Evolutionary conservation across 2,888 invertebrate species (phyloP).

Genomic region (Drosophila prolongata): DNA sequence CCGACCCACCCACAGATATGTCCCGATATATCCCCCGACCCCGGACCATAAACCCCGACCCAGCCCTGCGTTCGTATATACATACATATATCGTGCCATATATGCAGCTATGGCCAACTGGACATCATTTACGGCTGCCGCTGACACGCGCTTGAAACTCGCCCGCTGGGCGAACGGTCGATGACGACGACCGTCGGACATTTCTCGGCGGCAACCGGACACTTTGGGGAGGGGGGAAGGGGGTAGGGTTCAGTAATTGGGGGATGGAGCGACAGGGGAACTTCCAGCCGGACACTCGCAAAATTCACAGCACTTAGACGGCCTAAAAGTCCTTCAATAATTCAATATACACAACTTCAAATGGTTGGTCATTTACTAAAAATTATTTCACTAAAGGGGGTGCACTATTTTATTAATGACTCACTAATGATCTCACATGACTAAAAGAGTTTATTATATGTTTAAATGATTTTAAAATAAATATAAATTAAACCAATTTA

Average conservation of each 20-base stretch:
- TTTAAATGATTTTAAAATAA: too few relatives aligned
- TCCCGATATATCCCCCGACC: conserved; percentile 8
- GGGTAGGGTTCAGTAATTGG: too few relatives aligned
- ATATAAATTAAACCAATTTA: too few relatives aligned
- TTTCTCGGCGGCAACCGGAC: conserved; percentile 50
- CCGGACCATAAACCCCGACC: conserved; percentile 1
- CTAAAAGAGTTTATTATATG: too few relatives aligned
- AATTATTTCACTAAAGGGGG: too few relatives aligned
- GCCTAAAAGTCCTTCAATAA: too few relatives aligned
- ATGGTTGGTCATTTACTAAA: too few relatives aligned
- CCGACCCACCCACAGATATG: conserved; percentile 48
- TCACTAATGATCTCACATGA: too few relatives aligned
- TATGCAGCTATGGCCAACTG: conserved; percentile 47
- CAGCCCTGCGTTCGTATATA: conserved; percentile 4
- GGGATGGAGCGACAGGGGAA: conserved; percentile 1
- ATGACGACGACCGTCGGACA: conserved; percentile 43
- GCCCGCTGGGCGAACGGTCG: conserved; percentile 59
- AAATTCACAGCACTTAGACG: too few relatives aligned
- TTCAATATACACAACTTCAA: too few relatives aligned
- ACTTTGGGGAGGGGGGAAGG: conserved; percentile 19
- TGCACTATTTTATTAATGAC: too few relatives aligned
- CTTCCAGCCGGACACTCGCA: not conserved
- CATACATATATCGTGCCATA: conserved; percentile 5
- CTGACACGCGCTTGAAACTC: conserved; percentile 71
- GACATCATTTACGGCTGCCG: conserved; percentile 73